Evolutionary conservation across 2,113 vertebrate genomes (phyloP), one percentile per base, ranked within the genome.

Genomic region (Clarias gariepinus): DNA sequence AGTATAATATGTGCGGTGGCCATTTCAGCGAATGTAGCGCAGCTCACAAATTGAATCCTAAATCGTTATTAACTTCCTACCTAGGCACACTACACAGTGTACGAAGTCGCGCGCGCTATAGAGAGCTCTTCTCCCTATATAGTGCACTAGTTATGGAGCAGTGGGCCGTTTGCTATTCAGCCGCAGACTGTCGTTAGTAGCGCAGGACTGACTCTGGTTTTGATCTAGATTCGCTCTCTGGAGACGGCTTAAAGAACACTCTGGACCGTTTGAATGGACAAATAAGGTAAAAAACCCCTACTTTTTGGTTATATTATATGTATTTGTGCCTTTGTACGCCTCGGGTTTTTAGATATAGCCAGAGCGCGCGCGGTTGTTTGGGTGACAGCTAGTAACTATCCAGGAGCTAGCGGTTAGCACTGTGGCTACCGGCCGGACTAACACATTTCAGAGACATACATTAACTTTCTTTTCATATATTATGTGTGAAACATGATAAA

Each of bases 231-330:
- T 82, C 36, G 66, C 23, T 66, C 15, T 47, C 33, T 36, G n/a
- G 77, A 74, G 28, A 68, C 61, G 21, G 4, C 12, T 68, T 85
- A n/a, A 58, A 57, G 66, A 71, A 36, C 87, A 87, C 53, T 69
- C 81, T 89, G 87, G 76, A 89, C 47, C 85, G 80, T 77, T 90
- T 87, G 81, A 89, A 91, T 91, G 90, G 89, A 88, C 83, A 90
- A 85, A 81, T 91, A 91, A 91, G 89, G 90, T 91, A n/a, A n/a
- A n/a, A n/a, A n/a, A n/a, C n/a, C n/a, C n/a, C n/a, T n/a, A n/a
- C n/a, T n/a, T 47, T 47, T 47, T 8, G 7, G 7, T 7, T 47
- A 47, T 47, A 47, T 47, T 47, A 47, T 47, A 6, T 47, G 6
- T 47, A 47, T 8, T 8, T 47, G 47, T 47, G 47, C 7, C 47